Evolutionary conservation across 2,113 vertebrate species (phyloP).

Genomic region (Sinosuthora webbiana): DNA sequence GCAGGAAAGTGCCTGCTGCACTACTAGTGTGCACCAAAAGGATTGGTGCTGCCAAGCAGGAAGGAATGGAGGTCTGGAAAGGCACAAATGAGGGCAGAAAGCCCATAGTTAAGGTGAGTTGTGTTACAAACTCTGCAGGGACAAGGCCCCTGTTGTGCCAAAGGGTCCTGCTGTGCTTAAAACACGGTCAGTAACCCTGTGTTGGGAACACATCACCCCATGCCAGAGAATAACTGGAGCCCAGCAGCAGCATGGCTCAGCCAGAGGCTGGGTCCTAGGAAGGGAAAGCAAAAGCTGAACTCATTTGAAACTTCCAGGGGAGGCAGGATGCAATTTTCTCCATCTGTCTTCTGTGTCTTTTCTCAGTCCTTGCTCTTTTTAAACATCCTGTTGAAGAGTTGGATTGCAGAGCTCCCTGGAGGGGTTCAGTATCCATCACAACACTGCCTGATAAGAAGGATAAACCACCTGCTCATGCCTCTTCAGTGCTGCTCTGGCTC

Average conservation of each 20-base stretch:
- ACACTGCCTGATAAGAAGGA: background rate
- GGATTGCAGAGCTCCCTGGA: background rate
- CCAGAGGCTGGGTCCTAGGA: rapidly evolving
- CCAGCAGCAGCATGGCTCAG: background rate
- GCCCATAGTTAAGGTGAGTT: background rate
- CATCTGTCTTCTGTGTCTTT: background rate
- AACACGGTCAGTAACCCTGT: rapidly evolving
- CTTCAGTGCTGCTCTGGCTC: background rate
- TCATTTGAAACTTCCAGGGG: background rate
- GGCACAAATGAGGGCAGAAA: background rate
- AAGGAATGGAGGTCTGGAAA: background rate
- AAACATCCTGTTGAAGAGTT: background rate
- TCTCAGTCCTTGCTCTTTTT: background rate
- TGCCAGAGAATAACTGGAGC: background rate
- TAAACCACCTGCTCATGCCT: background rate
- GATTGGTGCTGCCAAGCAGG: background rate
- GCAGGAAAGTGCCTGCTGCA: background rate
- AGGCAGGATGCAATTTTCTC: background rate
- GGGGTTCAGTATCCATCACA: background rate
- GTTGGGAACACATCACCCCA: background rate
- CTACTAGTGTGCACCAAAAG: background rate
- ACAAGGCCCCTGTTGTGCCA: background rate
- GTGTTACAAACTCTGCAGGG: background rate
- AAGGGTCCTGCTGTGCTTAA: background rate
- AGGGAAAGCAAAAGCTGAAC: background rate